Base-by-base conservation (phyloP, 2,113 vertebrate species). In the Myiopsitta monachus region DNA sequence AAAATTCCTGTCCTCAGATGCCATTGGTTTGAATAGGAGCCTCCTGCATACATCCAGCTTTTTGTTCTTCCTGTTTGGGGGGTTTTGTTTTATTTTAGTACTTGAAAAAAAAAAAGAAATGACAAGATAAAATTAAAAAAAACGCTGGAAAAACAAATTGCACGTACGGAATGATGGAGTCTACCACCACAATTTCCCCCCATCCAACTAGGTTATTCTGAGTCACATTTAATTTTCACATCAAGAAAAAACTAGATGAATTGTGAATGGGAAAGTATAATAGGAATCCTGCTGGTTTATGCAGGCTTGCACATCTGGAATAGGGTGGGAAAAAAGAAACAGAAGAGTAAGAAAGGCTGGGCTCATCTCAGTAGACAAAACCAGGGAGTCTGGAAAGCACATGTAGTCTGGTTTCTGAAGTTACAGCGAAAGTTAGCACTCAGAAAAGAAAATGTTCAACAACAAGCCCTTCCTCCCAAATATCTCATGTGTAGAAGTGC, bases 221-320 rank as follows among this genome's bases (percentile, higher is more conserved):
- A 95, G 94, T 96, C 91, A 94, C 93, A 96, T 95, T 95, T 96
- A 90, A 89, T 96, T 96, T 95, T 91, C 91, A 93, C 96, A 93
- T 97, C 92, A 97, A 96, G 96, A 95, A 95, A 92, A 87, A 92
- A 94, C 62, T 94, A 90, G 92, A 96, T 96, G 88, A 97, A 95
- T 96, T 95, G 90, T 96, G 94, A 96, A 97, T 93, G 93, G 73
- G 91, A 95, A 97, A 94, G 87, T 92, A 96, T 96, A 97, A 97
- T 87, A 96, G 94, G 95, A 95, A 94, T 96, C 93, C 93, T 91
- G 95, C 97, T 97, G 96, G 91, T 97, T 96, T 96, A 88, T 96
- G 90, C 80, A 95, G 96, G 91, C 82, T 81, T 92, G 93, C 92
- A 97, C 97, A 97, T 97, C 96, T 97, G 97, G 97, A 97, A 97